Base-by-base conservation (phyloP, 2,797 vertebrate species). In the Champsocephalus esox region DNA sequence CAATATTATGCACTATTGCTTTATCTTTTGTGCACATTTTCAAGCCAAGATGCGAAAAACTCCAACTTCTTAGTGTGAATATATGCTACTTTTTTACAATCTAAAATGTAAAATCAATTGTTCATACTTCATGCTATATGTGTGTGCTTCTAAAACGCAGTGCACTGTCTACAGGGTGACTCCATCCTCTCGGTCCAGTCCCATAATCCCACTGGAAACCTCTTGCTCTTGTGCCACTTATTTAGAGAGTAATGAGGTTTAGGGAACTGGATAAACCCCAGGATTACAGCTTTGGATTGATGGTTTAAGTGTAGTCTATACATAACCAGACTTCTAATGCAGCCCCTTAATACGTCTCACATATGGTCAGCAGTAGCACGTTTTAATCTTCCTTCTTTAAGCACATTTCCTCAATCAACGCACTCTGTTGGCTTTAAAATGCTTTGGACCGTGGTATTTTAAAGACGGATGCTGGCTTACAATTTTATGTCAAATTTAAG, bases 171-270 rank as follows among this genome's bases (percentile, higher is more conserved):
- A 28, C 28, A 28, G 3, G 38, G 17, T 28, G 58, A 64, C 68
- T 80, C 48, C 63, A 50, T 85, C 75, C 44, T 74, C 57, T 71
- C 67, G 50, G 56, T 73, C 77, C 54, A 70, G 61, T 79, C 77
- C 57, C 50, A 45, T 93, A 92, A 94, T 94, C 93, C 82, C 79
- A 17, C 88, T 85, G 84, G 75, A 83, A 84, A 86, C 83, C 86
- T 75, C 68, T 81, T 88, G 79, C 80, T 83, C 87, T 90, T 84
- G 81, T 87, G 91, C 84, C 87, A 84, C 85, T 93, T 94, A 88
- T 92, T 90, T 91, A 87, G 81, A 86, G 82, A 87, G 79, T 89
- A 90, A 91, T 92, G 80, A 91, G 86, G 86, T 89, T 89, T 86
- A 88, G 77, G 54, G 84, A 73, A 55, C 72, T 60, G 74, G 90